These are phyloP conservation scores for Crypturellus undulatus DNA, from an alignment of 2,113 vertebrate species.

Conservation along the genomic window DNA sequence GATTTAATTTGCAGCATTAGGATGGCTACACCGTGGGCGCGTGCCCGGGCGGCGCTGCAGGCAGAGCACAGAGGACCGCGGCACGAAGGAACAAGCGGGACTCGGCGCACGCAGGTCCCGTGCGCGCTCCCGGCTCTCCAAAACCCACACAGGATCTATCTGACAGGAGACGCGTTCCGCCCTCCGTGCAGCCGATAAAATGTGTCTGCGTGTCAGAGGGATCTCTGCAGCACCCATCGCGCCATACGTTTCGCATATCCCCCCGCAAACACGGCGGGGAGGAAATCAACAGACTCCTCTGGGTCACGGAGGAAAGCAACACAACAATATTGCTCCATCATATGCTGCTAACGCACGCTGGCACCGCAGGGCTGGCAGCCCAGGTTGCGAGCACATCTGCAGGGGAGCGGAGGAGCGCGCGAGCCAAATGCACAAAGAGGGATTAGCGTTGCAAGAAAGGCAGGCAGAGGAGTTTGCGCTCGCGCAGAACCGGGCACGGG, in stretches of 20 bases:
- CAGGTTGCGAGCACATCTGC: not conserved
- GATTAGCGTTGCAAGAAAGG: not conserved
- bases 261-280: not conserved
- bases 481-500: not conserved
- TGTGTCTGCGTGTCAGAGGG: not conserved
- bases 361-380: not conserved
- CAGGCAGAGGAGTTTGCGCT: not conserved
- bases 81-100: not conserved
- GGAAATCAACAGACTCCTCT: not conserved
- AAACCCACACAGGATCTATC: not conserved
- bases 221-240: not conserved
- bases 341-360: not conserved
- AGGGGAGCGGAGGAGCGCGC: not conserved
- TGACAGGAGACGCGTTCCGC: not conserved
- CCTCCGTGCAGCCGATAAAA: not conserved
- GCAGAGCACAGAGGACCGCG: rapidly evolving
- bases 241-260: not conserved
- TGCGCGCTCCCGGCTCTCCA: not conserved
- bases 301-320: not conserved
- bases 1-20: not conserved
- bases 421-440: not conserved
- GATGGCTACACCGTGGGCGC: not conserved
- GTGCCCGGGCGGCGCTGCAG: not conserved
- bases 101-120: not conserved
- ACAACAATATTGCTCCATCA: not conserved